Evolutionary conservation across 1,140 invertebrate species (phyloP).

Genomic region (Idris sp.): DNA sequence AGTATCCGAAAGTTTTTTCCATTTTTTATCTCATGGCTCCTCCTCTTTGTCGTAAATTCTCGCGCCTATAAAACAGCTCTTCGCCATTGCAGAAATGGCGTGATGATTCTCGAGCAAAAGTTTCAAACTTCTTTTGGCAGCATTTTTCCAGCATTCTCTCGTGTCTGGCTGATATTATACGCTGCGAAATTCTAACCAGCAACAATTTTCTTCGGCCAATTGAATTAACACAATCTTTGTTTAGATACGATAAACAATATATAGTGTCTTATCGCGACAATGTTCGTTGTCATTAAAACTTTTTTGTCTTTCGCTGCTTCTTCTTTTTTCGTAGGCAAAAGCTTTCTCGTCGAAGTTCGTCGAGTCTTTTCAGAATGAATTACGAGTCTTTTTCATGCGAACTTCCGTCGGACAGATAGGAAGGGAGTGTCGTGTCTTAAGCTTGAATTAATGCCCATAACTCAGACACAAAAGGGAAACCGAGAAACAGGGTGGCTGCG

Average conservation of each 20-base stretch:
- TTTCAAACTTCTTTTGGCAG: conserved; percentile 26
- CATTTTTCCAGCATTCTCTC: too few species aligned
- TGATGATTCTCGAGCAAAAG: conserved; percentile 43
- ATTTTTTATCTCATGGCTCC: conserved; percentile 58
- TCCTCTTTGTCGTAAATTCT: conserved; percentile 64
- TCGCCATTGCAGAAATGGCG: conserved; percentile 60
- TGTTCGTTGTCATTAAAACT: conserved; percentile 39
- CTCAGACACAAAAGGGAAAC: conserved; percentile 54
- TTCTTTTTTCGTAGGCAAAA: conserved; percentile 16
- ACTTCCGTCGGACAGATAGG: conserved; percentile 46
- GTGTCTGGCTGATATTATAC: too few species aligned
- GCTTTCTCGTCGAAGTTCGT: conserved; percentile 46
- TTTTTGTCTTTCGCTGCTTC: conserved; percentile 16
- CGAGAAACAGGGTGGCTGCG: conserved; percentile 56
- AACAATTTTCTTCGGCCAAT: conserved; percentile 18
- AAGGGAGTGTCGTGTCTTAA: conserved; percentile 52
- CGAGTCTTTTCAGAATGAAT: conserved; percentile 50
- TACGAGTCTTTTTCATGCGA: conserved; percentile 58
- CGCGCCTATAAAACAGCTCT: conserved; percentile 54
- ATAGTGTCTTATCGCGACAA: conserved; percentile 35
- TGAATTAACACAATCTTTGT: conserved; percentile 35
- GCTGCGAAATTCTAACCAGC: too few species aligned
- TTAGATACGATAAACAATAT: conserved; percentile 32
- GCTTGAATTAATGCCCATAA: conserved; percentile 67
- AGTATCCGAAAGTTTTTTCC: too few species aligned